Evolutionary conservation across 2,888 invertebrate genomes (phyloP), one percentile per base, ranked within the genome.

Genomic region (Cephus rjabovi): DNA sequence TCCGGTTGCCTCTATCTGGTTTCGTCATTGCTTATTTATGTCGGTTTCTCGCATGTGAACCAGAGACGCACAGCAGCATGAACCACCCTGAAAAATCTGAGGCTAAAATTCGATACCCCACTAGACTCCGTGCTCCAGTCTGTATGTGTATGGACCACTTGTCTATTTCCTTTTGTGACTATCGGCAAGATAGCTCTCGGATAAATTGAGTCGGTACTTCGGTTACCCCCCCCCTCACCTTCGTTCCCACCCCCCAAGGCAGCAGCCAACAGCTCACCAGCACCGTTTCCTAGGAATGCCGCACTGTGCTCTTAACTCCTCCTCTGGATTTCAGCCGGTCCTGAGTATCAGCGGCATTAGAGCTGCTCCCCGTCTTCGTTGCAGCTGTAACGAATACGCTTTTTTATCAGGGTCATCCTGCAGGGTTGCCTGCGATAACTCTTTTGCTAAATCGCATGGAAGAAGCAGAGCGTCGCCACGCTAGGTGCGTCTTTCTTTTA

Each of bases 181-280:
- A 56, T 56, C 56, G 23, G 23, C 56, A 56, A 79, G 76, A 81
- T 80, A 76, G 79, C 76, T 79, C 69, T 74, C 76, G 77, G 79
- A 81, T 82, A 81, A 82, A 82, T 82, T 81, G 81, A 82, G 76
- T 81, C 82, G 81, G 79, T 77, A 79, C 76, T 76, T 76, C 75
- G 74, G 30, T 74, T 34, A 73, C 69, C 73, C 71, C 30, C 40
- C 30, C 30, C n/a, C 69, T 69, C 4, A 12, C 69, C 73, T 76
- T 75, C 75, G 34, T 71, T 34, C 40, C 31, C 75, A 34, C n/a
- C 76, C 33, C 69, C 70, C 56, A 56, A 23, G 23, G 2, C 23
- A 23, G 9, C 56, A 56, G 56, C 56, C 56, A 56, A 56, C 23
- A 56, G 56, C 23, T 56, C 56, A 9, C 56, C 56, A 9, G 23